Evolutionary conservation across 53 echinoderm and acorn worm species (phyloP).

Genomic region (Apostichopus leukothele): DNA sequence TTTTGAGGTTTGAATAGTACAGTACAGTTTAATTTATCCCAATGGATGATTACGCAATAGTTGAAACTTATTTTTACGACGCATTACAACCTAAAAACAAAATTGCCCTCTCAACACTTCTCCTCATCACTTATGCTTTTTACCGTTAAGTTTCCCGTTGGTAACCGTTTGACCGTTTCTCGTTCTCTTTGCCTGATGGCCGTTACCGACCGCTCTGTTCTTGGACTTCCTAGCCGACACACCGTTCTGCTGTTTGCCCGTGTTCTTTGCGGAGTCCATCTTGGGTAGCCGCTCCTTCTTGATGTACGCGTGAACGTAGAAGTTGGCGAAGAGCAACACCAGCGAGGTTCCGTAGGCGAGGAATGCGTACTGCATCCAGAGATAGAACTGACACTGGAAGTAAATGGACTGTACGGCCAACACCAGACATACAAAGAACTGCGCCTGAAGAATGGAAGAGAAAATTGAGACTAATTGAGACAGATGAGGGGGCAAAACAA

Average conservation of each 20-base stretch:
- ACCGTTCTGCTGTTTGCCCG: neutral
- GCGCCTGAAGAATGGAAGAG: slow-evolving; percentile 52
- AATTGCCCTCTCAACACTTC: no score
- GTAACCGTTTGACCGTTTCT: neutral
- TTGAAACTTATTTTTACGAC: no score
- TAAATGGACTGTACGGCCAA: slow-evolving; percentile 88
- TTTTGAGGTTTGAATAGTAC: no score
- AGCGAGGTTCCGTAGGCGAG: slow-evolving; percentile 84
- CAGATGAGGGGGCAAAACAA: no score
- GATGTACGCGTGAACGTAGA: slow-evolving; percentile 97
- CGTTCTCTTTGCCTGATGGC: slow-evolving; percentile 18
- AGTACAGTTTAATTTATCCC: no score
- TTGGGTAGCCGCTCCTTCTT: slow-evolving; percentile 81
- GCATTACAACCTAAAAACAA: no score
- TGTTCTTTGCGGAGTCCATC: slow-evolving; percentile 10
- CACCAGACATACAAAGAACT: slow-evolving; percentile 78
- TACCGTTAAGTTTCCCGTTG: neutral
- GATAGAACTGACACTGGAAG: slow-evolving; percentile 80
- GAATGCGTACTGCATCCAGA: slow-evolving; percentile 92
- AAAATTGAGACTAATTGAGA: no score
- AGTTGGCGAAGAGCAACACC: slow-evolving; percentile 85
- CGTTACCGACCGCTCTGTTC: slow-evolving; percentile 10
- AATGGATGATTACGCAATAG: no score
- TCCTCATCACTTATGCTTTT: slow-evolving; percentile 27
- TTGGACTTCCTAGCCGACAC: neutral